Percentiles rank a stretch among this genome's conserved stretches.
Conservation (phyloP, 64 coral and sea anemone species). For the Actinia tenebrosa region DNA sequence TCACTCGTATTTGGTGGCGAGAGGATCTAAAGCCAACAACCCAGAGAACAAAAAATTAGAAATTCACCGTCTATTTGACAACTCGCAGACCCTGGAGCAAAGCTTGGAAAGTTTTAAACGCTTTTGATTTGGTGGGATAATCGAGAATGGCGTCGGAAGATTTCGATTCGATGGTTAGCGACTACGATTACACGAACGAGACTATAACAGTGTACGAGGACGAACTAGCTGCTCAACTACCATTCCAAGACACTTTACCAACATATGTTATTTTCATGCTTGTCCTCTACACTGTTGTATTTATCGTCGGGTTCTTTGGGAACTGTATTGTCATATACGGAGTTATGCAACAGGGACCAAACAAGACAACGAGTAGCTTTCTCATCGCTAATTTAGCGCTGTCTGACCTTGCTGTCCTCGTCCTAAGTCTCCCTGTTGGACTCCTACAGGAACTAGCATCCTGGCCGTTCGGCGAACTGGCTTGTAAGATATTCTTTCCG, state of each 20-base stretch:
- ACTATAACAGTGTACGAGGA: not conserved
- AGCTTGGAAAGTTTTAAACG: not conserved
- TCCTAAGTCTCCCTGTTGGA: slow-evolving; percentile 68
- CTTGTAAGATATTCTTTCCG: slow-evolving; percentile 80
- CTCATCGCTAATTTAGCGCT: slow-evolving; percentile 88
- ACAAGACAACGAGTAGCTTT: slow-evolving; percentile 79
- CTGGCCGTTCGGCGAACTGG: slow-evolving; percentile 88
- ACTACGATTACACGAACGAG: not conserved
- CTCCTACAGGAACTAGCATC: slow-evolving; percentile 79
- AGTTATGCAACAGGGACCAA: slow-evolving; percentile 74
- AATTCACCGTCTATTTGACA: not conserved
- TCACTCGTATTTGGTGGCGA: not conserved
- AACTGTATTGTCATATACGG: slow-evolving; percentile 93
- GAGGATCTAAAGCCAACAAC: not conserved
- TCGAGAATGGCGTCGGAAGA: not conserved
- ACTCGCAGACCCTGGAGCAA: not conserved
- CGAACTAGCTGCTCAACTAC: not conserved
- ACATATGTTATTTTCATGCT: slow-evolving; percentile 62
- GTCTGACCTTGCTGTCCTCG: slow-evolving; percentile 70
- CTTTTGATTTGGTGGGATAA: not conserved
- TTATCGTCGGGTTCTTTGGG: slow-evolving; percentile 86
- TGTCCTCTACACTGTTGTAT: slow-evolving; percentile 64
- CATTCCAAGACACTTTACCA: slow-evolving; percentile 44
- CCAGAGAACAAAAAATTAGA: not conserved
- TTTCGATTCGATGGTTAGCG: slow-evolving; percentile 2